phyloP scores from a whole-genome alignment of 2,113 vertebrate species.

The Panthera leo region DNA sequence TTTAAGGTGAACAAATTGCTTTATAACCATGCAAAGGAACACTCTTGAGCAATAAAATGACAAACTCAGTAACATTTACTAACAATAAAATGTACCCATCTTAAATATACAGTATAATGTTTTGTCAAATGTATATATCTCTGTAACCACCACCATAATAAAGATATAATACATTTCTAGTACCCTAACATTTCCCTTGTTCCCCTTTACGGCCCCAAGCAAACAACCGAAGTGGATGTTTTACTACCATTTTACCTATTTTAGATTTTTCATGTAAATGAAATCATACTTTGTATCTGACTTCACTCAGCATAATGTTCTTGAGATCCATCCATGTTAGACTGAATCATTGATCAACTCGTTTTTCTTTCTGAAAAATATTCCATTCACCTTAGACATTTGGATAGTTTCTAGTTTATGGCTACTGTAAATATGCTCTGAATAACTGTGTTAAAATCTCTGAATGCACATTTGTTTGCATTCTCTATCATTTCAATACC shows the following conservation, averaged over 20 bases:
- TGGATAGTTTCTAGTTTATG: background rate
- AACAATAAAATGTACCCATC: background rate
- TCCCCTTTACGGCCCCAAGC: background rate
- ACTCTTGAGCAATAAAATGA: background rate
- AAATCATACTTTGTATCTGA: background rate
- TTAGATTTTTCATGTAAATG: background rate
- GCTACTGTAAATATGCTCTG: background rate
- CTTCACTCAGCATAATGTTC: background rate
- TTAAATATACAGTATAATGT: background rate
- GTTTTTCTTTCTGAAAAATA: background rate
- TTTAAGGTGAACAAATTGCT: background rate
- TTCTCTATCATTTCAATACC: background rate
- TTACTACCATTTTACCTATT: background rate
- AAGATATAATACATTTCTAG: background rate
- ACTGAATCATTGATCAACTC: background rate
- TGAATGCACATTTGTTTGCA: background rate
- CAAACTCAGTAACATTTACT: background rate
- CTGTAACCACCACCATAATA: background rate
- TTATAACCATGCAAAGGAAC: background rate
- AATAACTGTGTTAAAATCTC: background rate
- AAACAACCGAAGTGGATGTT: background rate
- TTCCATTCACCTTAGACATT: background rate
- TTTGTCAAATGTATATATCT: background rate
- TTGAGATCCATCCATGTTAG: background rate
- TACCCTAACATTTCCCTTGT: background rate